A percentile compares a stretch with the other conserved stretches of the same genome.
Conservation (phyloP, 1,140 invertebrate species). For the Elymnias hypermnestra region DNA sequence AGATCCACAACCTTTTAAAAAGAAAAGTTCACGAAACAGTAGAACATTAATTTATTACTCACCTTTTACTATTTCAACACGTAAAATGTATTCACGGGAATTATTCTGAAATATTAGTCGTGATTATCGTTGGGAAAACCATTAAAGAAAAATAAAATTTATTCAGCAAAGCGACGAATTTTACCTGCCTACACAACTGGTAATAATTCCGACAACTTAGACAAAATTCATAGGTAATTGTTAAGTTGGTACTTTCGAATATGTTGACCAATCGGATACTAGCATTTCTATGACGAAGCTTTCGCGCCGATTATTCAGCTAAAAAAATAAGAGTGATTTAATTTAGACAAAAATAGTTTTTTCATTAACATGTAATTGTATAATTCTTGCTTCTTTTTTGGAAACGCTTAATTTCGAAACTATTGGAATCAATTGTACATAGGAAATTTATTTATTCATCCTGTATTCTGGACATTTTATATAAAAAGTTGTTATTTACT, state of each 20-base stretch:
- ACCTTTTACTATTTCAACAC: constrained; percentile 38
- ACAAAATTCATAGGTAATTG: constrained; percentile 47
- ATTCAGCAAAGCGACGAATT: constrained; percentile 66
- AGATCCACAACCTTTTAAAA: constrained; percentile 68
- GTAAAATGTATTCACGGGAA: constrained; percentile 36
- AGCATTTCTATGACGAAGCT: constrained; percentile 58
- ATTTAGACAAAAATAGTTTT: constrained; percentile 13
- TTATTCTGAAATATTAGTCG: constrained; percentile 39
- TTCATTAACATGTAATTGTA: constrained; percentile 8
- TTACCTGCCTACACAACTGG: constrained; percentile 72
- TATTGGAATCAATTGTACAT: too few species aligned
- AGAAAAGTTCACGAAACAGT: constrained; percentile 68
- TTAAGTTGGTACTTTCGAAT: constrained; percentile 63
- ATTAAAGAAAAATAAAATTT: constrained; percentile 70
- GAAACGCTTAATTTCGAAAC: too few species aligned
- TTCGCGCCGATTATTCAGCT: constrained; percentile 67
- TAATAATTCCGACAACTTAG: constrained; percentile 72
- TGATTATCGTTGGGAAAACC: constrained; percentile 51
- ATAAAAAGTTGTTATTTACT: too few species aligned
- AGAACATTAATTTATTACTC: constrained; percentile 43
- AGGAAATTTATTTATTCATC: too few species aligned
- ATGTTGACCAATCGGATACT: constrained; percentile 45
- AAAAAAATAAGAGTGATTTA: constrained; percentile 36
- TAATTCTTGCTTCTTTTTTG: not conserved
- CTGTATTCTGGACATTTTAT: too few species aligned